These are phyloP conservation scores for Sander lucioperca DNA, from an alignment of 2,113 vertebrate species.

Conservation along the genomic window DNA sequence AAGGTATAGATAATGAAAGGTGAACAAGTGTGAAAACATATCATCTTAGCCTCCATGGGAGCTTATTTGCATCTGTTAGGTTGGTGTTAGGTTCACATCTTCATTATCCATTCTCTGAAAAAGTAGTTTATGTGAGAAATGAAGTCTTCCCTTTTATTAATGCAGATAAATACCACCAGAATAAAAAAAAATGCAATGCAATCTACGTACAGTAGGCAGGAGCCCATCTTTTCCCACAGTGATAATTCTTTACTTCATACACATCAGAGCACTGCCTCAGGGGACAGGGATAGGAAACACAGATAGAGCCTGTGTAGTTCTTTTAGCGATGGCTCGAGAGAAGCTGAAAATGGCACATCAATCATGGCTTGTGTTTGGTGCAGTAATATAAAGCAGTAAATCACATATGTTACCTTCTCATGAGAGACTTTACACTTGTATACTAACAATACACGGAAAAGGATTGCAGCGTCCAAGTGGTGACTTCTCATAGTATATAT, in stretches of 20 bases:
- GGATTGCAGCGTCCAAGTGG: background rate
- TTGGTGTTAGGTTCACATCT: conserved; percentile 6
- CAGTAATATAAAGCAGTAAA: conserved; percentile 40
- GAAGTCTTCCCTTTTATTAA: background rate
- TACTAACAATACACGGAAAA: background rate
- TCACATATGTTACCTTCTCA: conserved; percentile 34
- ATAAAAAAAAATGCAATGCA: conserved; percentile 28
- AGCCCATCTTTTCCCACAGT: conserved; percentile 50
- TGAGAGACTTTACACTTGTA: background rate
- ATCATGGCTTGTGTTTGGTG: conserved; percentile 36
- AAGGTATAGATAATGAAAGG: background rate
- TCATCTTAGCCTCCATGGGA: background rate
- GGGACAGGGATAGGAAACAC: conserved; percentile 56
- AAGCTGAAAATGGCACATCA: conserved; percentile 53
- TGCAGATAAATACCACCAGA: conserved; percentile 30
- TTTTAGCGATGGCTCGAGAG: conserved; percentile 39
- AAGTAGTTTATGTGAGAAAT: background rate
- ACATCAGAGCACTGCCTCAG: conserved; percentile 69
- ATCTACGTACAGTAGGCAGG: conserved; percentile 46
- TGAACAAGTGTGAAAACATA: conserved; percentile 12
- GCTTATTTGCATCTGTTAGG: conserved; percentile 2
- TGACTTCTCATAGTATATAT: background rate
- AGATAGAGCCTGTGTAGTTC: conserved; percentile 59
- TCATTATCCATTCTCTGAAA: conserved; percentile 13
- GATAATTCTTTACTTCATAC: conserved; percentile 69